Evolutionary conservation across 2,888 invertebrate genomes (phyloP).

Genomic region (Tetragonisca angustula): DNA sequence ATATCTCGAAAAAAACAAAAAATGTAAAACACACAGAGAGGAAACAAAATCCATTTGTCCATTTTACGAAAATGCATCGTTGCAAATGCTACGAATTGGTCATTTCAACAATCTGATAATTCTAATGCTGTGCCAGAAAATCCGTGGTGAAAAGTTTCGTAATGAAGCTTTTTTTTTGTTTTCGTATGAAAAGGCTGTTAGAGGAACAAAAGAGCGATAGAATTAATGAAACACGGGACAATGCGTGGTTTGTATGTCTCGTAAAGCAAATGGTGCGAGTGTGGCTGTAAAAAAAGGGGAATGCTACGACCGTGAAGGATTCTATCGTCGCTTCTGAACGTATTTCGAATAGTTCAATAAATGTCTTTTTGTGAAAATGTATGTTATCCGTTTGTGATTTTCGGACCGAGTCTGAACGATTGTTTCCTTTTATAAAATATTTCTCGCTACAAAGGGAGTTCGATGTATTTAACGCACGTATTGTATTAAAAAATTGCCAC

Average conservation of each 20-base stretch:
- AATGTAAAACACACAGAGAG: too few relatives aligned
- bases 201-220: not conserved
- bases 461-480: too few relatives aligned
- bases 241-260: slow-evolving; percentile 10
- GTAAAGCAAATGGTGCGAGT: slow-evolving; percentile 28
- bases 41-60: too few relatives aligned
- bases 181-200: not conserved
- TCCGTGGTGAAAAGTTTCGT: not conserved
- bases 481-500: too few relatives aligned
- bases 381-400: not conserved
- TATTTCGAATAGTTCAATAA: slow-evolving; percentile 44
- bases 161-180: not conserved
- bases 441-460: too few relatives aligned
- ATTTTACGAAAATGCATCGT: too few relatives aligned
- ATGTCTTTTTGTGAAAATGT: not conserved
- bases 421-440: not conserved
- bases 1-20: too few relatives aligned
- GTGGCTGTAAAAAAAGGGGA: slow-evolving; percentile 36
- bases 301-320: slow-evolving; percentile 11
- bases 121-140: too few relatives aligned
- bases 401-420: not conserved
- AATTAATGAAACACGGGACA: slow-evolving; percentile 47
- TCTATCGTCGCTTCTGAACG: slow-evolving; percentile 20
- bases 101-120: too few relatives aligned
- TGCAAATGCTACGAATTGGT: too few relatives aligned